Evolutionary conservation across 2,113 vertebrate species (phyloP), one percentile per base, ranked within the genome.

Genomic region (Lipophrys pholis): DNA sequence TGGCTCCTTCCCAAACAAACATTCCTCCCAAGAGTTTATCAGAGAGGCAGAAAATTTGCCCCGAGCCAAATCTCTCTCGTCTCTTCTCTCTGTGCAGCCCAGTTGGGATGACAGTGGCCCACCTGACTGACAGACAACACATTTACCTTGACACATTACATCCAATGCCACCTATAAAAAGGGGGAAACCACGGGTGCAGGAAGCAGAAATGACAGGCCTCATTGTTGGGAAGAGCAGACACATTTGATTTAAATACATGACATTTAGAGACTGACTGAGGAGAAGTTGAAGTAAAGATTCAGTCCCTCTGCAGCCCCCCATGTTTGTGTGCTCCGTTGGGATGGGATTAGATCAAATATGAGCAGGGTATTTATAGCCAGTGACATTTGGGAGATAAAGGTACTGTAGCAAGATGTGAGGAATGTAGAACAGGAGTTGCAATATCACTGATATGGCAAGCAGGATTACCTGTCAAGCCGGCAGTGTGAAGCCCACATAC

Each of bases 331-430:
- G 59, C 56, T 57, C 39, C 30, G 70, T 9, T 69, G 65, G 68
- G 61, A 35, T 67, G 69, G 82, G 59, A 78, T 80, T 57, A 80
- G 68, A 89, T 82, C 5, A 76, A 73, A 86, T 73, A 84, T 80
- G 78, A 85, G 69, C 38, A 2, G 56, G 45, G 57, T 88, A 89
- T 87, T 88, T 90, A 87, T 87, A 91, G 86, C 60, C 10, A 0
- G 11, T 78, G 85, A 88, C 82, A 89, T 89, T 86, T 80, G 52
- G 30, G 76, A 89, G 87, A 89, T 87, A 81, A 88, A 82, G 59
- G 68, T 58, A 43, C 72, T 52, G 83, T 8, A 52, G 72, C 48
- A 59, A 42, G 80, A 76, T 51, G 76, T 42, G 52, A 48, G 83
- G 80, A 84, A 79, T 76, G 64, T 54, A 10, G 63, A 85, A 72